A percentile compares a stretch with the other conserved stretches of the same genome.
These are phyloP conservation scores for Zaprionus kolodkinae DNA, from an alignment of 1,140 invertebrate genomes.

Conservation along the genomic window DNA sequence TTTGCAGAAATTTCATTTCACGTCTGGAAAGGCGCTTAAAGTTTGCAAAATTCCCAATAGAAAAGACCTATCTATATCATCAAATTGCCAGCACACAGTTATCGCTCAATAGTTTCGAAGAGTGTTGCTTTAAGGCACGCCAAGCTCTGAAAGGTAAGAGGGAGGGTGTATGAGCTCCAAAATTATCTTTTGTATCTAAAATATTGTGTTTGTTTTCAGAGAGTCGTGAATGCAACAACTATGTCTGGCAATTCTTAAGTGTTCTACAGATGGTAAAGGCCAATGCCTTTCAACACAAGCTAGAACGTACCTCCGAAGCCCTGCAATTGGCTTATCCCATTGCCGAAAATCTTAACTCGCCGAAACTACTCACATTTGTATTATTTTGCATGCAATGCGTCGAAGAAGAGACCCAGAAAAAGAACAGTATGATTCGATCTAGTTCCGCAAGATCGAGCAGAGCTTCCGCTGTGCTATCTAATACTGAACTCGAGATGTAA, in stretches of 20 bases:
- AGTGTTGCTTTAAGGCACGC: conserved; percentile 66
- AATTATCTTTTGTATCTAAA: background rate
- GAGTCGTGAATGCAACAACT: conserved; percentile 53
- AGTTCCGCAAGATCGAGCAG: background rate
- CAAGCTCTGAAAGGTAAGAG: conserved; percentile 55
- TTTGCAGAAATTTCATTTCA: conserved; percentile 25
- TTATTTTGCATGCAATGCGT: conserved; percentile 42
- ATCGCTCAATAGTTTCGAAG: conserved; percentile 59
- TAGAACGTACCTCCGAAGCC: conserved; percentile 61
- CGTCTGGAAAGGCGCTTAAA: conserved; percentile 64
- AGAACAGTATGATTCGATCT: background rate
- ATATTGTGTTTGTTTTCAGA: conserved; percentile 24
- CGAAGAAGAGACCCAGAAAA: conserved; percentile 34
- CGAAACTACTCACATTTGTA: conserved; percentile 28
- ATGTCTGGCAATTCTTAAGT: conserved; percentile 65
- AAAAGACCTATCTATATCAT: conserved; percentile 71
- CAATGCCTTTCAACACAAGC: conserved; percentile 59
- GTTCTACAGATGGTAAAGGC: conserved; percentile 65
- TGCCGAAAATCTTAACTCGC: conserved; percentile 28
- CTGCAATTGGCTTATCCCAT: conserved; percentile 51
- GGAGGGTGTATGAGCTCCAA: background rate
- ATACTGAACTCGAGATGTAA: too few relatives aligned
- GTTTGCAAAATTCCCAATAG: conserved; percentile 71
- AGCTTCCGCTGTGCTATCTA: too few relatives aligned
- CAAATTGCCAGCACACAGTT: conserved; percentile 63